Evolutionary conservation across 2,797 vertebrate species (phyloP).

Genomic region (Argya squamiceps): DNA sequence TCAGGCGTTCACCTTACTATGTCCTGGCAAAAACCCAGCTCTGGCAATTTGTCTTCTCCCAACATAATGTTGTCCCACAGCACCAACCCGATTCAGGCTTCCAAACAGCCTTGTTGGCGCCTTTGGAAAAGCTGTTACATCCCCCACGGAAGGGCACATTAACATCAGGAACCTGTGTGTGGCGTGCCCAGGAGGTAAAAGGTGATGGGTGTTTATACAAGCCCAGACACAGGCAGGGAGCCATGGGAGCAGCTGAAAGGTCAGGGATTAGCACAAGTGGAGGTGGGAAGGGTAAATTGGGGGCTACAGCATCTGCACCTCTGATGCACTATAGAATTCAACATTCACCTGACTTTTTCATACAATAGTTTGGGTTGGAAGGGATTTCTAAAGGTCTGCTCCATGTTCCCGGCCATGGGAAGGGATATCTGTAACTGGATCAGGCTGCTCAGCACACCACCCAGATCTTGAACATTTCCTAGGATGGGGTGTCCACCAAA

Average conservation of each 20-base stretch:
- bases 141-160: neutral
- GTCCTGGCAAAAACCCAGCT: slow-evolving; percentile 12
- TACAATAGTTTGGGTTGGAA: neutral
- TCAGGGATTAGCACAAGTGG: neutral
- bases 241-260: neutral
- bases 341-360: neutral
- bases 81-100: neutral
- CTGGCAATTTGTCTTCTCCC: slow-evolving; percentile 14
- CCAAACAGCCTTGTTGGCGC: neutral
- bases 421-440: neutral
- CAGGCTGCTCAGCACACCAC: neutral
- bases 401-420: neutral
- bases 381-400: neutral
- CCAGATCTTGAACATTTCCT: neutral
- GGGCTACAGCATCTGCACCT: neutral
- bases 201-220: slow-evolving; percentile 19
- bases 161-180: neutral
- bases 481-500: neutral
- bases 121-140: neutral
- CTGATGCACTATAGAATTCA: neutral
- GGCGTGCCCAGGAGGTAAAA: slow-evolving; percentile 16
- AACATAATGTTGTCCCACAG: neutral
- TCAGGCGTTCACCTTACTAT: slow-evolving; percentile 19
- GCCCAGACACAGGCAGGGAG: neutral
- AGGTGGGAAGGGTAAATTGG: neutral